These are phyloP conservation scores for Diplogasteroides magnus DNA, from an alignment of 1,140 invertebrate genomes.

Conservation along the genomic window DNA sequence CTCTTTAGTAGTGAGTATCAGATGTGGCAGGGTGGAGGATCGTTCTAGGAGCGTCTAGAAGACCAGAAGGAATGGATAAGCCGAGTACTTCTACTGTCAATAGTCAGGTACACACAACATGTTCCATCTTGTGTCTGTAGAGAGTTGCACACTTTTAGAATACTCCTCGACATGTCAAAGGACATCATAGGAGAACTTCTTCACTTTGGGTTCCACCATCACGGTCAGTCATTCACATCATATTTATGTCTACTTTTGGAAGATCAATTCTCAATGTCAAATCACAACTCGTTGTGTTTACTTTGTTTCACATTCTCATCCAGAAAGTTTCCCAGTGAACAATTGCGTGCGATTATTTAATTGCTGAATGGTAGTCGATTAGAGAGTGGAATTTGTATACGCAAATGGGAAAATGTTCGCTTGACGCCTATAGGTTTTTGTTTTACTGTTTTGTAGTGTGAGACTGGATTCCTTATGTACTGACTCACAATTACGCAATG, in stretches of 20 bases:
- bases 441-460: too few relatives aligned
- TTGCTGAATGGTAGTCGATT: background rate
- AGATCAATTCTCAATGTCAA: background rate
- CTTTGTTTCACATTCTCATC: background rate
- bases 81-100: background rate
- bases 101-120: too few relatives aligned
- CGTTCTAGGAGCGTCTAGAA: background rate
- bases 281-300: background rate
- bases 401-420: too few relatives aligned
- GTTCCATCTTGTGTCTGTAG: background rate
- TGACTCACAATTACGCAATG: too few relatives aligned
- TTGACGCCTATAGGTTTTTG: too few relatives aligned
- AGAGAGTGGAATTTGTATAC: too few relatives aligned
- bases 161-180: slow-evolving; percentile 12
- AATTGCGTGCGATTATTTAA: background rate
- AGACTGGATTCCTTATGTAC: too few relatives aligned
- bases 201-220: slow-evolving; percentile 34
- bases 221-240: slow-evolving; percentile 4
- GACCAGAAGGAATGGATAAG: background rate
- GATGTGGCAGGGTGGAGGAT: background rate
- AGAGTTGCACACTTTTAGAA: background rate
- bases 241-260: slow-evolving; percentile 13
- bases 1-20: background rate
- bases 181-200: slow-evolving; percentile 33
- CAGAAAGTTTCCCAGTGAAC: background rate